Base-by-base conservation (phyloP, 2,888 invertebrate genomes). In the Megalurothrips usitatus region DNA sequence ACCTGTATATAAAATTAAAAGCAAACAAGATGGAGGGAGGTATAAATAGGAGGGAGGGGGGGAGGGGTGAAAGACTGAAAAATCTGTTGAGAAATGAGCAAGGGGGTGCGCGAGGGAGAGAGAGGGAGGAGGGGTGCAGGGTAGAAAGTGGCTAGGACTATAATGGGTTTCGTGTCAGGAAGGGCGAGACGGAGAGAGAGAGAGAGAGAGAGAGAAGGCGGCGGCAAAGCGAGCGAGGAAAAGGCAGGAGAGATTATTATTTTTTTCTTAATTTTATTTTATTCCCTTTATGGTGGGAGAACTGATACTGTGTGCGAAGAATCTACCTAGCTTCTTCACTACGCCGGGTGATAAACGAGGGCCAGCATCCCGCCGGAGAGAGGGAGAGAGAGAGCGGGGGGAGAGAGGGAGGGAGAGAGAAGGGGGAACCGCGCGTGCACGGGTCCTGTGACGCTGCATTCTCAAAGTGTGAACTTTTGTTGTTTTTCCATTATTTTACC, bases 1-100 rank as follows among this genome's bases (percentile, higher is more conserved):
- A 75, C 68, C 68, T 26, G 68, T 75, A 75, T 75, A 75, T 75
- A 75, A 75, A 75, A 75, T 75, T 75, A 75, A 75, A 75, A 75
- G 26, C 68, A 75, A 75, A 75, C 68, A 75, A 58, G 58, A 17
- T 2, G 58, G 0, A 19, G 58, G 58, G 58, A 58, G 58, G n/a
- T n/a, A n/a, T n/a, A 58, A 58, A 52, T 8, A 10, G 14, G 58
- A 58, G 17, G 14, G 58, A n/a, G 14, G 17, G 58, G 14, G 58
- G 14, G 11, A n/a, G 19, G 6, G 58, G 0, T 11, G 14, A 17
- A n/a, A 58, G 58, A 58, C 19, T 58, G 58, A 58, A 58, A 58
- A 58, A 58, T 58, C 58, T 58, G 58, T 17, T 58, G 58, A 58
- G 58, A 58, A 58, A 58, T 58, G 34, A 43, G 34, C 34, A 43